Base-by-base conservation (phyloP, 2,888 invertebrate species). In the Epirrita christyi region DNA sequence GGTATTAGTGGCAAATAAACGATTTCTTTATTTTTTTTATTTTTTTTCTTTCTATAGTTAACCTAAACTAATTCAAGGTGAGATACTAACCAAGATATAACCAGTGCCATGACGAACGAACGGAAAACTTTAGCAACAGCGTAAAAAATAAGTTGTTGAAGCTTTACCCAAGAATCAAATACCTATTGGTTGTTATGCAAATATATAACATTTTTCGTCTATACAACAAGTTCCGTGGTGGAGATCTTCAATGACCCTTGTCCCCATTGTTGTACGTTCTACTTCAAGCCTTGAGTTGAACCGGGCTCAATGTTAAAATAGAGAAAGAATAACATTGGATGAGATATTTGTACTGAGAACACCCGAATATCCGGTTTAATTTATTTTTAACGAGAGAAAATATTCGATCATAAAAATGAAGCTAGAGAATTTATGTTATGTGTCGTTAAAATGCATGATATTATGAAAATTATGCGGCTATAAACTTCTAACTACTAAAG, bases 171-270 rank as follows among this genome's bases (percentile, higher is more conserved):
- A 32, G 11, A 44, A 48, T 40, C 29, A 14, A 21, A 56, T 56
- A 66, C 71, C 65, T 65, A 61, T 63, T 65, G 50, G 36, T 42
- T 59, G 55, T 53, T 64, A 73, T 73, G 68, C 64, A 72, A 76
- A 76, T 70, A 49, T 49, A 64, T 55, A 59, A 2, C 2, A 58
- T 65, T 63, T 66, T 64, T 59, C 60, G 48, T 47, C 55, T 48
- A 9, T 50, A 71, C 68, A 76, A 72, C 68, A 72, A 68, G 66
- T 79, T 75, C 64, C 61, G 64, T 64, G 63, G 45, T 61, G 61
- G 52, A 69, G 66, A 73, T 72, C 64, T 69, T 71, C 72, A 67
- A 68, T 68, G 59, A 54, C 71, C 64, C 82, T 81, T 78, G 80
- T 73, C 80, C 79, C 58, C 68, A 67, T 78, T 80, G 76, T 73